phyloP scores from a whole-genome alignment of 2,113 vertebrate species.

The Sturnus vulgaris region DNA sequence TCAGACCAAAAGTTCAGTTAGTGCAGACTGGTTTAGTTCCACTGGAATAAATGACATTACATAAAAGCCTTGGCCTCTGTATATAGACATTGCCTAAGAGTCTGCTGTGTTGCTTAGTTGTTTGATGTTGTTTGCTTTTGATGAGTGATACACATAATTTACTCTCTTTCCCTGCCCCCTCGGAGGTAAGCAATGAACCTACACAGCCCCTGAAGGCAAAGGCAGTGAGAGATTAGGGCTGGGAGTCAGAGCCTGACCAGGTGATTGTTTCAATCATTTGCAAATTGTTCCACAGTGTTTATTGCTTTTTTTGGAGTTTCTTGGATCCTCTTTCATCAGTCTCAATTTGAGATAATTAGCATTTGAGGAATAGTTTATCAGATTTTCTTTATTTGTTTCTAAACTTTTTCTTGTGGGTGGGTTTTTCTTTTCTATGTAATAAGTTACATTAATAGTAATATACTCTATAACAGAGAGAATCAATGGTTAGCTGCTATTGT shows the following conservation, averaged over 20 bases:
- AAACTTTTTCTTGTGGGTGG: neutral
- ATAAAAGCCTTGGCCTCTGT: neutral
- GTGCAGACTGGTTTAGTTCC: neutral
- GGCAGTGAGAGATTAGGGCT: neutral
- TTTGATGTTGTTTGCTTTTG: neutral
- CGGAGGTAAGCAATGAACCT: neutral
- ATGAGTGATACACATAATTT: neutral
- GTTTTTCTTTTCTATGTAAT: neutral
- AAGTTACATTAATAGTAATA: neutral
- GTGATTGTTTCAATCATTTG: neutral
- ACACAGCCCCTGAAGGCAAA: neutral
- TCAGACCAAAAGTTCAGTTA: neutral
- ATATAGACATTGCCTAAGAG: neutral
- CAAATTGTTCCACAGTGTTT: neutral
- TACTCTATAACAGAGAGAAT: neutral
- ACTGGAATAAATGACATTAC: neutral
- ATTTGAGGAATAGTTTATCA: neutral
- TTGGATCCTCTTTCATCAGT: neutral
- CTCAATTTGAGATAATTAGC: neutral
- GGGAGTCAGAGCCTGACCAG: neutral
- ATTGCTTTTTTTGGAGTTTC: neutral
- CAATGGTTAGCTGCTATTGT: neutral
- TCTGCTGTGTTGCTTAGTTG: neutral
- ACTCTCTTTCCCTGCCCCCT: rapidly evolving
- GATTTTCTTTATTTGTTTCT: neutral